Conservation (phyloP, 2,113 vertebrate genomes). For the Boleophthalmus pectinirostris region DNA sequence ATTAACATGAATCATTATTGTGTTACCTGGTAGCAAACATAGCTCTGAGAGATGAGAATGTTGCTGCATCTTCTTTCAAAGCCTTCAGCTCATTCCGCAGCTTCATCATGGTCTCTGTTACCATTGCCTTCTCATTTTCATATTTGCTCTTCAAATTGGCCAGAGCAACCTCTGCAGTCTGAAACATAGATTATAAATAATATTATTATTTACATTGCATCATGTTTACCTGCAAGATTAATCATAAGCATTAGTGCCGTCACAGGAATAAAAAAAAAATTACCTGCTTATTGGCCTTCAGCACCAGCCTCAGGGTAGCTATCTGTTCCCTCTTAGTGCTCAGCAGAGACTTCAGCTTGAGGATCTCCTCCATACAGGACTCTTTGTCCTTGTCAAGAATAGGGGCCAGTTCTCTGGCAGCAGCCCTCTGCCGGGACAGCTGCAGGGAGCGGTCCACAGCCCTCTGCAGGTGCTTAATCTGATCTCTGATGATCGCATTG, state of each 20-base stretch:
- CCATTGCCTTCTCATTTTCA: constrained; percentile 96
- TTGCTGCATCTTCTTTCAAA: constrained; percentile 97
- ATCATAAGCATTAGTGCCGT: background rate
- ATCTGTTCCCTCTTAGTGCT: constrained; percentile 99
- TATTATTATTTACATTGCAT: constrained; percentile 28
- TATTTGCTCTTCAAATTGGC: constrained; percentile 99
- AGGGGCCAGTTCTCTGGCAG: constrained; percentile 88
- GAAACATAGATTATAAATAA: background rate
- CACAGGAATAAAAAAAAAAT: background rate
- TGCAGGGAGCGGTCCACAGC: constrained; percentile 94
- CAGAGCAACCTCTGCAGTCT: constrained; percentile 95
- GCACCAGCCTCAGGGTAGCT: constrained; percentile 90
- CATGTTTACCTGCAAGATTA: background rate
- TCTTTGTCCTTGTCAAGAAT: constrained; percentile 97
- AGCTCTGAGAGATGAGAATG: constrained; percentile 96
- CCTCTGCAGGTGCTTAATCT: constrained; percentile 97
- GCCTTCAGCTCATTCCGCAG: constrained; percentile 97
- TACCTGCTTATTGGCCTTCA: constrained; percentile 99
- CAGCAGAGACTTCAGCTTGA: constrained; percentile 95
- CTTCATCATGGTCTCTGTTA: constrained; percentile 98
- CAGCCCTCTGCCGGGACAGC: constrained; percentile 91
- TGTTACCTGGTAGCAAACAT: constrained; percentile 97
- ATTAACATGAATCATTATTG: background rate
- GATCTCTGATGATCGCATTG: constrained; percentile 96
- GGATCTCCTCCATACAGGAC: constrained; percentile 94